Conservation (phyloP, 1,140 invertebrate species). For the Diploscapter pachys region DNA sequence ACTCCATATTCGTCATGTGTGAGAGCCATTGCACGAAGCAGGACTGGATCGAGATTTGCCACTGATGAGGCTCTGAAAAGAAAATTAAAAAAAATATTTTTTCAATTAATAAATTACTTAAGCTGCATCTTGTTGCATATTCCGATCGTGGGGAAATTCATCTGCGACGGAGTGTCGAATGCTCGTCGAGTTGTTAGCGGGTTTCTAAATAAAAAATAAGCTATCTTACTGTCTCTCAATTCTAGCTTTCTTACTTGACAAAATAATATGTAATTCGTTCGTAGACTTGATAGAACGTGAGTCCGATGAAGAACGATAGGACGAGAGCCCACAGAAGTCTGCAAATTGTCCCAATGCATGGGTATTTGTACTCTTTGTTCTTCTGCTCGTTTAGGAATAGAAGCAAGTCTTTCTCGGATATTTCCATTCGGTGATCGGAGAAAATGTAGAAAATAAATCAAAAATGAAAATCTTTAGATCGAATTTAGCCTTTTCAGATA, state of each 20-base stretch:
- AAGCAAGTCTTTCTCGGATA: too few species aligned
- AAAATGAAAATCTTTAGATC: too few species aligned
- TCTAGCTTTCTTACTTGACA: constrained; percentile 11
- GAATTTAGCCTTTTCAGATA: too few species aligned
- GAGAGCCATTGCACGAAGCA: constrained; percentile 31
- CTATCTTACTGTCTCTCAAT: too few species aligned
- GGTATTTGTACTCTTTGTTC: too few species aligned
- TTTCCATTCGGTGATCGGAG: too few species aligned
- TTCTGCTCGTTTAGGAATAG: too few species aligned
- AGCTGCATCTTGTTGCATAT: constrained; percentile 48
- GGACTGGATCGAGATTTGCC: constrained; percentile 33
- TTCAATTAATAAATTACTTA: constrained; percentile 25
- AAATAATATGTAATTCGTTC: constrained; percentile 46
- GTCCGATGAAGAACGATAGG: constrained; percentile 39
- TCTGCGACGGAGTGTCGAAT: constrained; percentile 37
- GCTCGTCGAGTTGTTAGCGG: constrained; percentile 37
- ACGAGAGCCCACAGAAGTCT: constrained; percentile 41
- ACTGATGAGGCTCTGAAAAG: constrained; percentile 42
- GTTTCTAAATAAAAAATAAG: constrained; percentile 10
- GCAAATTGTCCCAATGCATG: neutral
- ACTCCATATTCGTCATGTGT: constrained; percentile 35
- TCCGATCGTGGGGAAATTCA: constrained; percentile 40
- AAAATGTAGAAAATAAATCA: too few species aligned
- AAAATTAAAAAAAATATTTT: too few species aligned
- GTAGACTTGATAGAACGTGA: constrained; percentile 46